Evolutionary conservation across 2,888 invertebrate genomes (phyloP).

Genomic region (Nomada ruficornis): DNA sequence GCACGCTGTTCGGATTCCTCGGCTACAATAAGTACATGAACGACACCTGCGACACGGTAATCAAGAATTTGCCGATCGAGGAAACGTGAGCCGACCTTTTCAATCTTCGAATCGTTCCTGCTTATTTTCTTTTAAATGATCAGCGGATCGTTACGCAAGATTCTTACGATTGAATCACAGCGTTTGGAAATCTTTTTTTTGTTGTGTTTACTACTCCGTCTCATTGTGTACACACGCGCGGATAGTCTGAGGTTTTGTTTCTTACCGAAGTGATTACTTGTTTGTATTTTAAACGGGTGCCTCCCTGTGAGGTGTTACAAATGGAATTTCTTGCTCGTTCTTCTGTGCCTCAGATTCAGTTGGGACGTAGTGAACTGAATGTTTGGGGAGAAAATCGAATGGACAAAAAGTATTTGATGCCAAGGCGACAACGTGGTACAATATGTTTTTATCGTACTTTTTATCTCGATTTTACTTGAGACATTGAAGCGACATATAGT

Average conservation of each 20-base stretch:
- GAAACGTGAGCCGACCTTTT: conserved; percentile 86
- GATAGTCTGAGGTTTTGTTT: too few species aligned
- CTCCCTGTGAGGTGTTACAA: too few species aligned
- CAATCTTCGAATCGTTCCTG: background rate
- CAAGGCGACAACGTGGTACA: background rate
- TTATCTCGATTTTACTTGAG: background rate
- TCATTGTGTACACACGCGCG: too few species aligned
- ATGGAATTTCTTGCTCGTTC: too few species aligned
- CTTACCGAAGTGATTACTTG: too few species aligned
- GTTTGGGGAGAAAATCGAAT: background rate
- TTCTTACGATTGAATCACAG: too few species aligned
- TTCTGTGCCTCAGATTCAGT: too few species aligned
- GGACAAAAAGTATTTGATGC: background rate
- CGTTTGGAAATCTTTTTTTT: too few species aligned
- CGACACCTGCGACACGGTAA: conserved; percentile 89
- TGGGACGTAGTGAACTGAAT: too few species aligned
- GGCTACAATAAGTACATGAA: conserved; percentile 95
- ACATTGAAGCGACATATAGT: background rate
- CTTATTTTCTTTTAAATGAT: background rate
- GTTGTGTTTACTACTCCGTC: too few species aligned
- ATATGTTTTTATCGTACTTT: background rate
- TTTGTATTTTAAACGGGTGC: too few species aligned
- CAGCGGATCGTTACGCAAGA: background rate
- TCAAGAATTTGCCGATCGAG: conserved; percentile 91
- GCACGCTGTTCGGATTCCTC: conserved; percentile 94